Evolutionary conservation across 2,797 vertebrate genomes (phyloP).

Genomic region (Anomalospiza imberbis): DNA sequence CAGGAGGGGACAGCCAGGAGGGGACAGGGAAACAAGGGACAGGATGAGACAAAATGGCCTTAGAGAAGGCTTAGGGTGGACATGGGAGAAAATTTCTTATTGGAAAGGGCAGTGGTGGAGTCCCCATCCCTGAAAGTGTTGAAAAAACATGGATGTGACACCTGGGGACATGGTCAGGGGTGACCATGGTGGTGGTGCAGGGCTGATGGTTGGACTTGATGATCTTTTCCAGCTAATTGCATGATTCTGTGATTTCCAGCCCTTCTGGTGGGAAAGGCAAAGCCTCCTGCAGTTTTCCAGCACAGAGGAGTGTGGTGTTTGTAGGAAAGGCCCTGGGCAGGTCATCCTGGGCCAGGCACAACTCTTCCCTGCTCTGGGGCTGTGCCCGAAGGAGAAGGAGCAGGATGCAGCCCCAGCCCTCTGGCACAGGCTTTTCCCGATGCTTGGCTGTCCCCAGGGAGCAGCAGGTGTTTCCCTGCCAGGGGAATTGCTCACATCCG

Average conservation of each 20-base stretch:
- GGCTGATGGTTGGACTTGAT: neutral
- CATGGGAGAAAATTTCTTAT: neutral
- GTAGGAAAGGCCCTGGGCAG: neutral
- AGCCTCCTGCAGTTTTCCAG: neutral
- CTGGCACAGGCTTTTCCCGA: neutral
- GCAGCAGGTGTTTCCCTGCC: slow-evolving; percentile 62
- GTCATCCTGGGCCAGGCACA: neutral
- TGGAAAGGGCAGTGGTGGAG: neutral
- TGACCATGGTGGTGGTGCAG: neutral
- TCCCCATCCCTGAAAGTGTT: neutral
- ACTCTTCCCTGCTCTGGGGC: neutral
- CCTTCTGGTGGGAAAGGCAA: neutral
- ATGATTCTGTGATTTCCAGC: neutral
- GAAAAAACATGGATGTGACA: neutral
- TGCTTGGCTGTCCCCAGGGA: slow-evolving; percentile 6
- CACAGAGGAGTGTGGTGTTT: neutral
- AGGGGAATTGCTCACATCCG: slow-evolving; percentile 4
- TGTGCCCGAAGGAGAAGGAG: neutral
- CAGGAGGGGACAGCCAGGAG: neutral
- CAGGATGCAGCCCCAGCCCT: neutral
- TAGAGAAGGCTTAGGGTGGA: neutral
- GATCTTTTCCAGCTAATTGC: neutral
- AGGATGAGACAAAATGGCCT: neutral
- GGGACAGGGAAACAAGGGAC: neutral
- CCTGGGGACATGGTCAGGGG: accelerated